Base-by-base conservation (phyloP, 2,113 vertebrate genomes). In the Megatriorchis doriae region DNA sequence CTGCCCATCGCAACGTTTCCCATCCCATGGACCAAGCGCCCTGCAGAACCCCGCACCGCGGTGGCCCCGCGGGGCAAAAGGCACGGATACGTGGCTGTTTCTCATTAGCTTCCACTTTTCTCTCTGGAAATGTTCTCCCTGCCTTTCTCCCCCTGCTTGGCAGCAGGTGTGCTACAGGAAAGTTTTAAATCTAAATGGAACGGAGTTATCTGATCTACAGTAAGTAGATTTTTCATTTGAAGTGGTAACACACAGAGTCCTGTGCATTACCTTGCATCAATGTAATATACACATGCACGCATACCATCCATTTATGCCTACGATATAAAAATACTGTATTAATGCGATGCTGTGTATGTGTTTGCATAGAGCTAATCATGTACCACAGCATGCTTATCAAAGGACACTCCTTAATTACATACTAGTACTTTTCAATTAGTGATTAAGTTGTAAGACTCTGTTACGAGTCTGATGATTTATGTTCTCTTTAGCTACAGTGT, bases 21-120 rank as follows among this genome's bases (percentile, higher is more conserved):
- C 10, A 3, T 78, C n/a, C 55, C 40, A 5, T 14, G 47, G 38
- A 52, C 19, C 38, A 55, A 48, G 25, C 3, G 2, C 15, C 26
- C 29, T 9, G 27, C 42, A 78, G n/a, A 77, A 4, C 29, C 75
- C 16, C 0, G 0, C 31, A 8, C 34, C 1, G 1, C 1, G 0
- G 59, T 1, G 4, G 11, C 58, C 2, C 0, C 6, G 18, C 18
- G 0, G 0, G 23, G 36, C 26, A 63, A 59, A 62, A 55, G 22
- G 26, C 11, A 9, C 3, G 3, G 55, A 47, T 29, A 26, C 0
- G 0, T 62, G 61, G 19, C 48, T 91, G 50, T 47, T 91, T 56
- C 89, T 93, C 43, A 65, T 95, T 75, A 89, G n/a, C 56, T 89
- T 86, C 55, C 38, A 18, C 68, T 74, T 88, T 77, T 86, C 83